Evolutionary conservation across 2,113 vertebrate genomes (phyloP).

Genomic region (Cepphus grylle): DNA sequence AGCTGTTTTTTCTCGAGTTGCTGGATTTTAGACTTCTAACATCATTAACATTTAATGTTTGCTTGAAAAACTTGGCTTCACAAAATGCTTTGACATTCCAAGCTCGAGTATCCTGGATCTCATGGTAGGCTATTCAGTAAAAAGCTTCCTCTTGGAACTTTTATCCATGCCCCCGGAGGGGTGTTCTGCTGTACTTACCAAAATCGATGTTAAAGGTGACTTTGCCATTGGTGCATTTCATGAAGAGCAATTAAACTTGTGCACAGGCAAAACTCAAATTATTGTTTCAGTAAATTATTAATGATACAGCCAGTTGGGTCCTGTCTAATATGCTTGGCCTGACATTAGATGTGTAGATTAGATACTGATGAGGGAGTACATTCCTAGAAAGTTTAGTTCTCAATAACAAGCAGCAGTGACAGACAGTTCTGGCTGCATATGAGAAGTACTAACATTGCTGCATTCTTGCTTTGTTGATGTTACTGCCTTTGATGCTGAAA

Average conservation of each 20-base stretch:
- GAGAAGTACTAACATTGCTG: neutral
- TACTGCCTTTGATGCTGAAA: neutral
- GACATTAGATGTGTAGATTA: neutral
- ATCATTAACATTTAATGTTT: neutral
- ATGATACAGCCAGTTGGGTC: neutral
- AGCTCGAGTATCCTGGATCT: neutral
- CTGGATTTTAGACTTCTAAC: neutral
- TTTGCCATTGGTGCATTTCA: constrained; percentile 30
- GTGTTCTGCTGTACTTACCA: neutral
- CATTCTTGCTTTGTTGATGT: neutral
- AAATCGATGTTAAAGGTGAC: constrained; percentile 39
- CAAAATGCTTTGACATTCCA: constrained; percentile 4
- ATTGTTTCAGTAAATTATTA: constrained; percentile 45
- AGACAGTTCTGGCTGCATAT: neutral
- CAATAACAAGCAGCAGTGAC: neutral
- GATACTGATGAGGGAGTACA: neutral
- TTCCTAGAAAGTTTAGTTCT: constrained; percentile 8
- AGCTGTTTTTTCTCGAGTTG: neutral
- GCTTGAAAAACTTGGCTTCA: neutral
- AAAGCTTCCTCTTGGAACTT: neutral
- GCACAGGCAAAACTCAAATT: constrained; percentile 2
- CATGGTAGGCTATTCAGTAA: neutral
- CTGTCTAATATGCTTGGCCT: neutral
- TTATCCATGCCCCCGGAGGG: neutral
- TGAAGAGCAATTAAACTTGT: constrained; percentile 8